Evolutionary conservation across 2,797 vertebrate species (phyloP), one percentile per base, ranked within the genome.

Genomic region (Galaxias olidus): DNA sequence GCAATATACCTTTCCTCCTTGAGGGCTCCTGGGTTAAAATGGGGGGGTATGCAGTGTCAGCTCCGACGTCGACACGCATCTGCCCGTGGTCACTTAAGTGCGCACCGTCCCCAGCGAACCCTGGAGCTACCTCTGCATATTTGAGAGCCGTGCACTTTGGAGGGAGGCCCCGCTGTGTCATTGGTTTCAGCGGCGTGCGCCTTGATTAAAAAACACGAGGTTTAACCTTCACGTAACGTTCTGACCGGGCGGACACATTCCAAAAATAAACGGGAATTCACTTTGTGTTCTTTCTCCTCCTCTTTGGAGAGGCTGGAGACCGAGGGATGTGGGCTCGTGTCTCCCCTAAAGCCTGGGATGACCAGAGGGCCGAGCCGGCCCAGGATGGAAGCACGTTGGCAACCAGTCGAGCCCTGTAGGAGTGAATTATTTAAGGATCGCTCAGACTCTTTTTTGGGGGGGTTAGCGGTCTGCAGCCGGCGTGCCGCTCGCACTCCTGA

Each of bases 1-100:
- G 63, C 13, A 62, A 41, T 70, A 18, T 67, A 30, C 43, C 75
- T 83, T 79, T 81, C 57, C 75, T 79, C 59, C 49, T 48, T 17
- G n/a, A 46, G 41, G 40, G 48, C 54, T 13, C 52, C 13, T 18
- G 3, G 56, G 8, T 68, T 63, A 46, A 54, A 41, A 74, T 71
- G 63, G 58, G 68, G 69, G 10, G 45, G 51, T 19, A 42, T 18
- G 19, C 13, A 13, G 53, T n/a, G 68, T 41, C 43, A 47, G 59
- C 55, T 44, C 0, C 11, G 57, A 69, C 11, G 0, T 61, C n/a
- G 61, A 51, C n/a, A 75, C 72, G 41, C 50, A 18, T 67, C 57
- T 53, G 55, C 0, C 1, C 59, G 41, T 59, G 51, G 58, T 74
- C 61, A 61, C 18, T 61, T 62, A 15, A 62, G 57, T 54, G 47